phyloP scores from a whole-genome alignment of 2,888 invertebrate species.

The Drosophila differens region DNA sequence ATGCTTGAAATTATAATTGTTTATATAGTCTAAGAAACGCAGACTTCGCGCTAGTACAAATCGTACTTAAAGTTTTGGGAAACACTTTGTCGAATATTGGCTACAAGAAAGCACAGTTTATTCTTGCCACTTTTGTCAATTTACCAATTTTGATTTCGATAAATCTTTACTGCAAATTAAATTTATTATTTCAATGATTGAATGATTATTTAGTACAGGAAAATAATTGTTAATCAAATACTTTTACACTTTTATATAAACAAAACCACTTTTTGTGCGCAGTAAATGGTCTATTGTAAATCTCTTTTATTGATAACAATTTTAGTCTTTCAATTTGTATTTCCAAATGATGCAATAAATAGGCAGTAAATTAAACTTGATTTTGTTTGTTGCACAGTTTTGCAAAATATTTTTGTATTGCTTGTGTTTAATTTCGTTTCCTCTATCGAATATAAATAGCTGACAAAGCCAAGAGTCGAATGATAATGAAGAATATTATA shows the following conservation, averaged over 20 bases:
- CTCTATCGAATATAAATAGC: neutral
- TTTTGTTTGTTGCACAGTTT: neutral
- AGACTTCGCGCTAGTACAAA: neutral
- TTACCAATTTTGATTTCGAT: neutral
- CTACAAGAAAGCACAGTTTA: neutral
- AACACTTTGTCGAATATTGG: neutral
- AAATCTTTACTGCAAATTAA: neutral
- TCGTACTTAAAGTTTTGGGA: neutral
- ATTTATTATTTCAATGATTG: neutral
- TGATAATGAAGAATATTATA: conserved; percentile 1
- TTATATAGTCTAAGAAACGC: neutral
- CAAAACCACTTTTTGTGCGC: neutral
- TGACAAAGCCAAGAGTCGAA: conserved; percentile 14
- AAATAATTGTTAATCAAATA: neutral
- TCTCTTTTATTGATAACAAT: neutral
- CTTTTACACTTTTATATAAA: neutral
- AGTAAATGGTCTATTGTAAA: neutral
- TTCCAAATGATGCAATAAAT: neutral
- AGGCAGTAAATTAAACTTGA: neutral
- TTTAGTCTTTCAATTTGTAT: neutral
- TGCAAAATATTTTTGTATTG: neutral
- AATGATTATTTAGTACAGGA: neutral
- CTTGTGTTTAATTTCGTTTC: neutral
- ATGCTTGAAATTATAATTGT: neutral
- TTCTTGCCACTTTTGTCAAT: neutral